A percentile compares a stretch with the other conserved stretches of the same genome.
These are phyloP conservation scores for Sminthurinus aureus DNA, from an alignment of 2,888 invertebrate species.

Conservation along the genomic window DNA sequence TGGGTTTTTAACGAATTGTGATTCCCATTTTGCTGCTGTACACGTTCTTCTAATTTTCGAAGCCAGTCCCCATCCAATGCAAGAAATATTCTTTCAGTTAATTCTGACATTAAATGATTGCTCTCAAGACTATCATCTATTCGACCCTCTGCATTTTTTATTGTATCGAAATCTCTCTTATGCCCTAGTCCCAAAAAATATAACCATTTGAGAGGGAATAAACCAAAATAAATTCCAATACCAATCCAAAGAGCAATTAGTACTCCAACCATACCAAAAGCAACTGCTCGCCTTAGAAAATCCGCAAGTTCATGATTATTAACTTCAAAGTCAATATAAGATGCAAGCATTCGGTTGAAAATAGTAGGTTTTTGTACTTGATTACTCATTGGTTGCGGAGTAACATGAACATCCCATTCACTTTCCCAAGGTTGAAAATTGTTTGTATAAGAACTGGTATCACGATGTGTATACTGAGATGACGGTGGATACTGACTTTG, in stretches of 20 bases:
- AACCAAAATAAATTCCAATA: slow-evolving; percentile 48
- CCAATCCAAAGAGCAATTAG: slow-evolving; percentile 51
- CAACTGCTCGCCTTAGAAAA: slow-evolving; percentile 44
- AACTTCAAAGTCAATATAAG: slow-evolving; percentile 57
- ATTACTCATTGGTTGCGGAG: slow-evolving; percentile 5
- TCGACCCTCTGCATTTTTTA: slow-evolving; percentile 26
- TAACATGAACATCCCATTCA: slow-evolving; percentile 54
- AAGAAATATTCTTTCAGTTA: slow-evolving; percentile 52
- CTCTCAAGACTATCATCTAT: slow-evolving; percentile 7
- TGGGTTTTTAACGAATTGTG: slow-evolving; percentile 45
- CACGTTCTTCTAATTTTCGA: slow-evolving; percentile 42
- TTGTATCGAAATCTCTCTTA: slow-evolving; percentile 21
- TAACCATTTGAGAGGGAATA: slow-evolving; percentile 48
- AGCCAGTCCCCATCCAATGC: slow-evolving; percentile 57
- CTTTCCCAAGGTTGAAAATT: slow-evolving; percentile 52
- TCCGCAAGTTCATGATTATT: slow-evolving; percentile 56
- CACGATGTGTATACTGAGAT: neutral
- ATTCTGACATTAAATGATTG: slow-evolving; percentile 45
- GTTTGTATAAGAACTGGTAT: neutral
- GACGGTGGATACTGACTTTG: neutral
- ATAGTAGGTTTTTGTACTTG: slow-evolving; percentile 42
- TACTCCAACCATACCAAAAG: slow-evolving; percentile 47
- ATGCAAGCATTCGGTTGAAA: slow-evolving; percentile 46
- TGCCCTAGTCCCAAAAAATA: slow-evolving; percentile 21
- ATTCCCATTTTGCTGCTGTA: neutral